These are phyloP conservation scores for Aspidapion aeneum DNA, from an alignment of 2,888 invertebrate genomes.

Conservation along the genomic window DNA sequence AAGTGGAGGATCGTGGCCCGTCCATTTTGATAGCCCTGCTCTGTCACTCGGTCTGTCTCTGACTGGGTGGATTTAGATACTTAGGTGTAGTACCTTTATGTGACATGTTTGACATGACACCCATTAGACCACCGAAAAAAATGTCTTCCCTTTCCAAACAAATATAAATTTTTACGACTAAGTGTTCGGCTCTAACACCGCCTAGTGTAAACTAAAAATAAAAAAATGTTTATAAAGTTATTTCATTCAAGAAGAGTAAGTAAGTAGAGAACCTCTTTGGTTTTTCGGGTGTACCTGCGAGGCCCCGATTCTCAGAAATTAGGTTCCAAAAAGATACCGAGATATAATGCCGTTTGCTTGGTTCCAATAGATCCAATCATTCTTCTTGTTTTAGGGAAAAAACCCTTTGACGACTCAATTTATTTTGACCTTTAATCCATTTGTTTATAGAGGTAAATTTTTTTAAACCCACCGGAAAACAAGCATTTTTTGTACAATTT, in stretches of 20 bases:
- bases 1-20: too few species aligned
- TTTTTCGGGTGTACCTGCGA: neutral
- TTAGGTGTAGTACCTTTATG: too few species aligned
- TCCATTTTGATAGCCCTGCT: too few species aligned
- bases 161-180: neutral
- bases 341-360: neutral
- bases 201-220: slow-evolving; percentile 2
- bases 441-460: too few species aligned
- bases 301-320: neutral
- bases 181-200: neutral
- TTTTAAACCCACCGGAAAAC: too few species aligned
- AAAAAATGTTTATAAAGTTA: slow-evolving; percentile 8
- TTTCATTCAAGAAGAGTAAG: slow-evolving; percentile 2
- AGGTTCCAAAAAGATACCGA: neutral
- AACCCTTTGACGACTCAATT: too few species aligned
- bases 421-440: too few species aligned
- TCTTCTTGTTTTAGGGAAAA: neutral
- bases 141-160: neutral
- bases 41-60: too few species aligned
- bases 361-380: neutral
- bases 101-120: too few species aligned
- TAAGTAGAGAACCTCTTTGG: neutral
- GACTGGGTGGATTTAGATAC: too few species aligned
- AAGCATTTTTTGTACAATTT: too few species aligned
- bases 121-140: too few species aligned